A percentile compares a stretch with the other conserved stretches of the same genome.
Evolutionary conservation across 2,888 invertebrate genomes (phyloP).

Genomic region (Agrochola litura): DNA sequence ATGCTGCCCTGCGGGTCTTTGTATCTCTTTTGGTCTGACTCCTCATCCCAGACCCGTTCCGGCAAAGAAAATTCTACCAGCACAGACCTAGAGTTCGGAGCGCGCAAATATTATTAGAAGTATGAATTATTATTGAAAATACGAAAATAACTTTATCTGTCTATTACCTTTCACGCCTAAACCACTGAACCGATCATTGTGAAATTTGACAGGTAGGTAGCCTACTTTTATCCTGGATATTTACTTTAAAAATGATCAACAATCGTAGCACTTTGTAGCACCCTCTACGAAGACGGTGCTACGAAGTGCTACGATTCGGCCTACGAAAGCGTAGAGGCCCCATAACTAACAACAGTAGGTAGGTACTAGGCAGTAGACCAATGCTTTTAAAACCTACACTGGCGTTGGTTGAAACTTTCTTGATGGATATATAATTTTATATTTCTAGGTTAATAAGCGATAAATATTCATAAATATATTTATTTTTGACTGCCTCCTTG

Average conservation of each 20-base stretch:
- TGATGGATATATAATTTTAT: neutral
- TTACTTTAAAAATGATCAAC: neutral
- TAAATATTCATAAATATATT: neutral
- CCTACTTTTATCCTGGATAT: neutral
- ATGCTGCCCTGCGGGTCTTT: too few species aligned
- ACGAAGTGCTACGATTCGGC: constrained; percentile 24
- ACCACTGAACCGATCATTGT: neutral
- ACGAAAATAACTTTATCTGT: neutral
- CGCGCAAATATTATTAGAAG: too few species aligned
- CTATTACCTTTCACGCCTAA: neutral
- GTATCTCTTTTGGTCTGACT: too few species aligned
- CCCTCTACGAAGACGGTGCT: neutral
- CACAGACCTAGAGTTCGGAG: too few species aligned
- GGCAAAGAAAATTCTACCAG: too few species aligned
- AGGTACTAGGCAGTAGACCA: neutral
- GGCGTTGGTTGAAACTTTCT: neutral
- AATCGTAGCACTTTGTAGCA: constrained; percentile 26
- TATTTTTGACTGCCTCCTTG: too few species aligned
- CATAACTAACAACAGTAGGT: neutral
- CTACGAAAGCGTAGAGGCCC: constrained; percentile 23
- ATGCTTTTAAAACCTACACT: neutral
- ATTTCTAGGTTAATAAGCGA: neutral
- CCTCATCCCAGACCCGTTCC: too few species aligned
- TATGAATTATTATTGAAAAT: neutral
- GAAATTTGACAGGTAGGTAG: neutral